Conservation (phyloP, 2,797 vertebrate genomes). For the Mormyrops attenuatus region DNA sequence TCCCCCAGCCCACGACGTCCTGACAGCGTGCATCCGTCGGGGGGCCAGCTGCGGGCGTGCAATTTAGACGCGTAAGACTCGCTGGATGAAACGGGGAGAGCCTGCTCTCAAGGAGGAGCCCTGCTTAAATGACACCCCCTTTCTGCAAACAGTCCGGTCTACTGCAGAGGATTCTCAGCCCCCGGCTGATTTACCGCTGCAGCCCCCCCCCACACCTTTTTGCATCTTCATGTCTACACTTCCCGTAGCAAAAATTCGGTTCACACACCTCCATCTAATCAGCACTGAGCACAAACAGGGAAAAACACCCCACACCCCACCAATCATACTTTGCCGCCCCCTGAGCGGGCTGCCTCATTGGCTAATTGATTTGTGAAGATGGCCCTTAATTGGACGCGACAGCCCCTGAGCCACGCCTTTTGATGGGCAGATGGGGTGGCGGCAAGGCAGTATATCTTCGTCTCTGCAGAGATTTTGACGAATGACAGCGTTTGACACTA, state of each 20-base stretch:
- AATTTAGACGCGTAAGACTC: not conserved
- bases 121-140: not conserved
- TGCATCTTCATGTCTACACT: not conserved
- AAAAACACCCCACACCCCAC: conserved; percentile 42
- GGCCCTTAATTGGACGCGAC: not conserved
- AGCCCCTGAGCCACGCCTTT: not conserved
- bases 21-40: not conserved
- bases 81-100: conserved; percentile 32
- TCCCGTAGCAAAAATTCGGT: conserved; percentile 53
- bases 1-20: not conserved
- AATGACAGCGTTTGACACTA: not conserved
- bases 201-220: not conserved
- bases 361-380: conserved; percentile 12
- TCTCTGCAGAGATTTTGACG: not conserved
- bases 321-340: conserved; percentile 39
- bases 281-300: conserved; percentile 50
- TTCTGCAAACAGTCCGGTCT: conserved; percentile 30
- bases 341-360: not conserved
- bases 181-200: conserved; percentile 24
- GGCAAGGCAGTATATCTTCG: not conserved
- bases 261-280: conserved; percentile 62
- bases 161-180: conserved; percentile 1
- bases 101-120: conserved; percentile 24
- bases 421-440: not conserved
- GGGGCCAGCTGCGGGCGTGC: not conserved